phyloP scores from a whole-genome alignment of 2,888 invertebrate genomes.

The Amiota minor region DNA sequence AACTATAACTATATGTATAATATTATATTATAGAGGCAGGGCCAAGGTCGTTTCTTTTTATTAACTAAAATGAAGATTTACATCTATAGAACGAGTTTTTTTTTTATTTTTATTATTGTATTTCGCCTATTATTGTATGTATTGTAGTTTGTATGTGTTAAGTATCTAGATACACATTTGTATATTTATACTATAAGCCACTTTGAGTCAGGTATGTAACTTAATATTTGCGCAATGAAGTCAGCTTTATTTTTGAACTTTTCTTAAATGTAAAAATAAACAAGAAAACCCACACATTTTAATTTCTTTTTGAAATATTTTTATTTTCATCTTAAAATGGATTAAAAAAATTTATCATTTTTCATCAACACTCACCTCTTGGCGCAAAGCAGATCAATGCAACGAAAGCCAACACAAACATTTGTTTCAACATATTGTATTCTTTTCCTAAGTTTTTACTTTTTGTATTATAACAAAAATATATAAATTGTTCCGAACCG shows the following conservation, averaged over 20 bases:
- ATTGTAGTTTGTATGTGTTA: too few species aligned
- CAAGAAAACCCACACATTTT: conserved; percentile 9
- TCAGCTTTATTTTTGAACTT: conserved; percentile 44
- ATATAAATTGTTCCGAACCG: conserved; percentile 33
- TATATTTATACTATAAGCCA: too few species aligned
- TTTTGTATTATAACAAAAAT: conserved; percentile 10
- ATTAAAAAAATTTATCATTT: background rate
- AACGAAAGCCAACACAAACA: conserved; percentile 58
- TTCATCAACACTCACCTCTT: conserved; percentile 60
- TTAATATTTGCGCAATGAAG: conserved; percentile 46
- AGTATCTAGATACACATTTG: background rate
- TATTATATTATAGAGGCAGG: too few species aligned
- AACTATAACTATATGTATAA: background rate
- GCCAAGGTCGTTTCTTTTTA: conserved; percentile 14
- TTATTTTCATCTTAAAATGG: background rate
- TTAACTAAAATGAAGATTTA: background rate
- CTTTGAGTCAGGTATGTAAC: background rate
- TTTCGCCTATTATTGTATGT: too few species aligned
- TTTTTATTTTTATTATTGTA: conserved; percentile 1
- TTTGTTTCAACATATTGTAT: conserved; percentile 64
- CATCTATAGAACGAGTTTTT: conserved; percentile 1
- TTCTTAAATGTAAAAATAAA: background rate
- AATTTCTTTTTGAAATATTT: background rate
- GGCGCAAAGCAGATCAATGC: conserved; percentile 64
- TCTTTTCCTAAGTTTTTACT: background rate